Conservation (phyloP, 2,797 vertebrate species). For the Perdix hodgsoniae region DNA sequence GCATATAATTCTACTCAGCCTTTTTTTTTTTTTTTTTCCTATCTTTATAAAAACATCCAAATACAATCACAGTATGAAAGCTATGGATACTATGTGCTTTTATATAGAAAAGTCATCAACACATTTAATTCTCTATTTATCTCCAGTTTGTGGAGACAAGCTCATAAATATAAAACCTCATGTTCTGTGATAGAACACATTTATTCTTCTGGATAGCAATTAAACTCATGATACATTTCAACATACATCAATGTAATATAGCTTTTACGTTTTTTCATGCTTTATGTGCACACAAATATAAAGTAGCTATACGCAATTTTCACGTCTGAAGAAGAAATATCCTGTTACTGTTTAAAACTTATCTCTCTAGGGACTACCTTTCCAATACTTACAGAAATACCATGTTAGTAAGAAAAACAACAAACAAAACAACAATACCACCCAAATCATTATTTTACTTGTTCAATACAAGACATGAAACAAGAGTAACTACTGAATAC, state of each 20-base stretch:
- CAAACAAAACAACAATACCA: not conserved
- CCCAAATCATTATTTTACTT: not conserved
- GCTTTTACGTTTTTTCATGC: not conserved
- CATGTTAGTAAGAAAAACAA: not conserved
- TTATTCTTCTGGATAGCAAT: not conserved
- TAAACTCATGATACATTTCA: not conserved
- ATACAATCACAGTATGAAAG: rapidly evolving
- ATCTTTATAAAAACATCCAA: not conserved
- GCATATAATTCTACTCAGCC: not conserved
- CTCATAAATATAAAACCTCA: not conserved
- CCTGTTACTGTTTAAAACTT: not conserved
- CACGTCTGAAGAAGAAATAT: not conserved
- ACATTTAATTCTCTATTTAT: not conserved
- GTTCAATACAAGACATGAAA: not conserved
- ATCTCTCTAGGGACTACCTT: not conserved
- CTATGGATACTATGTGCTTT: not conserved
- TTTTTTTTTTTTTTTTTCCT: not conserved
- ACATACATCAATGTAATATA: not conserved
- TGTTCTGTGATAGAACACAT: not conserved
- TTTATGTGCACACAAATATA: not conserved
- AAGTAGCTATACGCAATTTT: not conserved
- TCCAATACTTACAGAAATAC: not conserved
- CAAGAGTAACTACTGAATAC: not conserved
- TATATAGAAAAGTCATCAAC: not conserved
- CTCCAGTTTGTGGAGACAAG: not conserved